Percentiles rank a stretch among this genome's conserved stretches.
phyloP scores from a whole-genome alignment of 1,140 invertebrate genomes.

The Gonatopus flavifemur region DNA sequence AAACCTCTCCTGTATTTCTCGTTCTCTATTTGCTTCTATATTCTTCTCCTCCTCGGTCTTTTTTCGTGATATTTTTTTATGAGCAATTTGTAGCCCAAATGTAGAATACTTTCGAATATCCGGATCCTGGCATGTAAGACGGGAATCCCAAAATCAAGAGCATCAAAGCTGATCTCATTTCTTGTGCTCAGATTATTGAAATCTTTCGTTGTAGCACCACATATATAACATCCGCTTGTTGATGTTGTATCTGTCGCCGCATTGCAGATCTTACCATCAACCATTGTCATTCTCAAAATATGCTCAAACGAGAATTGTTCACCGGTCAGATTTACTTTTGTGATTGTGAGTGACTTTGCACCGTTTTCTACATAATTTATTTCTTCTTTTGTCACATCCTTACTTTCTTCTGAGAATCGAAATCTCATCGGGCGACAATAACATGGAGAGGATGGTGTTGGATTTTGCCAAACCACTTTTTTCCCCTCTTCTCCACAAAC shows the following conservation, averaged over 20 bases:
- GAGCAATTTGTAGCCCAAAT: background rate
- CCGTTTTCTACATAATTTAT: background rate
- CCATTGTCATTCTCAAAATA: no score
- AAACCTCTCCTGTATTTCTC: no score
- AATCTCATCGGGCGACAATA: no score
- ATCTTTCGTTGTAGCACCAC: background rate
- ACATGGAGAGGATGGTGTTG: no score
- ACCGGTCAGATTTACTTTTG: no score
- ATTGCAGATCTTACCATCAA: no score
- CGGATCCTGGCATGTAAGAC: background rate
- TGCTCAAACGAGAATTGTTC: no score
- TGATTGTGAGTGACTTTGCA: background rate
- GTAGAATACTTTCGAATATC: background rate
- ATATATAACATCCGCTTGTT: no score
- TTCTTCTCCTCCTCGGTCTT: background rate
- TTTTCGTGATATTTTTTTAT: background rate
- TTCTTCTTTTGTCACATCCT: background rate
- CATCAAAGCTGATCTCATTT: background rate
- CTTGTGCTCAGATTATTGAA: background rate
- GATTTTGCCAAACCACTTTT: background rate
- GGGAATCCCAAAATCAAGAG: no score
- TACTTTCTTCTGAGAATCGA: background rate
- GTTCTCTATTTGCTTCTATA: no score
- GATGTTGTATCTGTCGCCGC: no score
- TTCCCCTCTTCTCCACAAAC: no score